Conservation (phyloP, 2,888 invertebrate species). For the Hyalella azteca region DNA sequence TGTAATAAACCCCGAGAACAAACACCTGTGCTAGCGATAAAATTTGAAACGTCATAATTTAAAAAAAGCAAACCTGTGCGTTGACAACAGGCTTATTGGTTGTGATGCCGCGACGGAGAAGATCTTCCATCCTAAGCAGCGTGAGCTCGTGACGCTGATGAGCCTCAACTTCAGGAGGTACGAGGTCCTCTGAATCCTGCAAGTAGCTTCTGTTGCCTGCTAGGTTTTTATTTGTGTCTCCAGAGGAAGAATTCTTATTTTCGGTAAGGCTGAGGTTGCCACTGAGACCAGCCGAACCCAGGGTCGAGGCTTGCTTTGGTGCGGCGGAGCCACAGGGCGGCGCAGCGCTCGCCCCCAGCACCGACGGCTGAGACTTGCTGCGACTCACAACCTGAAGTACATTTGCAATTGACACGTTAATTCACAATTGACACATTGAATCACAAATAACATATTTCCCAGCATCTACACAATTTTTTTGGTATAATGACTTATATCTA, state of each 20-base stretch:
- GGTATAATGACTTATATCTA: no score
- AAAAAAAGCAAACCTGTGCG: constrained; percentile 41
- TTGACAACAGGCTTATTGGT: constrained; percentile 64
- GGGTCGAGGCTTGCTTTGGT: constrained; percentile 9
- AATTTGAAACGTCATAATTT: no score
- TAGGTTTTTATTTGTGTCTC: not conserved
- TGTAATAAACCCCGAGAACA: no score
- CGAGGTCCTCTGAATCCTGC: constrained; percentile 41
- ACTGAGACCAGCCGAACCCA: constrained; percentile 39
- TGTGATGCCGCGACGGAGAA: constrained; percentile 73
- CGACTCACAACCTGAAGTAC: constrained; percentile 48
- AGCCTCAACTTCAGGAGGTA: constrained; percentile 74
- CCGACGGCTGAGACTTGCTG: constrained; percentile 55
- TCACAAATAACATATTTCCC: no score
- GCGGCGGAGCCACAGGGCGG: not conserved
- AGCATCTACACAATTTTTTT: no score
- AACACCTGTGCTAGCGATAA: no score
- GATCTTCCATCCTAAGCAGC: constrained; percentile 76
- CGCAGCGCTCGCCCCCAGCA: constrained; percentile 31
- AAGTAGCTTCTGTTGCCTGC: not conserved
- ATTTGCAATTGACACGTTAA: not conserved
- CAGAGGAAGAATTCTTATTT: not conserved
- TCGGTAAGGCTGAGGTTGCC: constrained; percentile 27
- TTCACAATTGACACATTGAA: no score
- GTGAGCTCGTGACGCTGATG: constrained; percentile 78